Percentiles rank a stretch among this genome's conserved stretches.
These are phyloP conservation scores for Cataglyphis cursor DNA, from an alignment of 2,888 invertebrate species.

Conservation along the genomic window DNA sequence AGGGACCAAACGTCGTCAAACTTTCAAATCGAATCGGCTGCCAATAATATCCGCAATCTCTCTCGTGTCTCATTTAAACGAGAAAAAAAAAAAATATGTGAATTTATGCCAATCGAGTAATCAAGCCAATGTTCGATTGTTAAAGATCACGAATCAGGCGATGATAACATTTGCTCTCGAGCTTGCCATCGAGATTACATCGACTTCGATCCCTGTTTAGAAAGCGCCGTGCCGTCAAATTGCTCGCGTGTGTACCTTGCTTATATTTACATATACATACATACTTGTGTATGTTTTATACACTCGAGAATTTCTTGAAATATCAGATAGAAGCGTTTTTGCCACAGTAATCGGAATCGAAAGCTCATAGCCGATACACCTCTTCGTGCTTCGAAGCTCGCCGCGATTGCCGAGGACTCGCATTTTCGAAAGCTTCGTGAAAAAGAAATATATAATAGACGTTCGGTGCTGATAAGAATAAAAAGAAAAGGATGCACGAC, in stretches of 20 bases:
- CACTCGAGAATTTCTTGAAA: conserved; percentile 77
- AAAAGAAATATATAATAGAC: background rate
- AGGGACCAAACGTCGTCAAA: background rate
- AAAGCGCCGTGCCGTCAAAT: conserved; percentile 22
- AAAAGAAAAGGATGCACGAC: conserved; percentile 10
- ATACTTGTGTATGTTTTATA: conserved; percentile 70
- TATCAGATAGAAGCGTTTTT: conserved; percentile 68
- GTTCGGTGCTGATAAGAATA: background rate
- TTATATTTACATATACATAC: conserved; percentile 33
- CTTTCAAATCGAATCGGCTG: conserved; percentile 1
- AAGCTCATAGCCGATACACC: conserved; percentile 65
- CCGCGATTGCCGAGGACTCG: background rate
- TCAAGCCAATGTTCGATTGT: background rate
- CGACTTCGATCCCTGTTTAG: conserved; percentile 16
- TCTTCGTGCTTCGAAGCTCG: background rate
- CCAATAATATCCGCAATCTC: conserved; percentile 1
- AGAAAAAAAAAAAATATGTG: background rate
- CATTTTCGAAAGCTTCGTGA: background rate
- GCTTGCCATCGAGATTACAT: background rate
- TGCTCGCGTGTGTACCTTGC: conserved; percentile 10
- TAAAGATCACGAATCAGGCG: background rate
- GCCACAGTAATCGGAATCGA: conserved; percentile 79
- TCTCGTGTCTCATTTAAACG: background rate
- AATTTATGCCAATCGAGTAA: background rate
- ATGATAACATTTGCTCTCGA: background rate